phyloP scores from a whole-genome alignment of 2,888 invertebrate species.

The Aspidapion aeneum region DNA sequence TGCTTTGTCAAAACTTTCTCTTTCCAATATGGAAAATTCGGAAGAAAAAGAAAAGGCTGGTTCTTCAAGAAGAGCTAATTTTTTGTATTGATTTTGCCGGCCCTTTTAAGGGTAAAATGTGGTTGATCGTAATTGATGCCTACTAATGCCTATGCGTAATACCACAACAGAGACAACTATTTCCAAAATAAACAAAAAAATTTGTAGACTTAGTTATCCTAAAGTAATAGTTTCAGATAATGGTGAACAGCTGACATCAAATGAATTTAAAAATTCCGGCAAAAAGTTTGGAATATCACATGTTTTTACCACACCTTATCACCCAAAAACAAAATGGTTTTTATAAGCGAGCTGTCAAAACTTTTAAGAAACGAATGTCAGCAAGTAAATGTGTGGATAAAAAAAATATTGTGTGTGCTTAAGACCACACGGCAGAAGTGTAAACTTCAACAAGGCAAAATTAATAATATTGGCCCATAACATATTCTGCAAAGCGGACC shows the following conservation, averaged over 20 bases:
- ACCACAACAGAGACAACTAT: background rate
- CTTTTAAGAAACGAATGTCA: constrained; percentile 20
- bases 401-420: too few relatives aligned
- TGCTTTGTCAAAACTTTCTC: constrained; percentile 13
- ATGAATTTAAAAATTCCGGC: constrained; percentile 25
- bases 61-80: too few relatives aligned
- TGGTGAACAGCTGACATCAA: constrained; percentile 29
- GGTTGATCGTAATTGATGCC: constrained; percentile 21
- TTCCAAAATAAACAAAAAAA: constrained; percentile 11
- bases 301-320: constrained; percentile 18
- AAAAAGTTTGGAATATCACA: constrained; percentile 17
- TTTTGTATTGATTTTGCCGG: constrained; percentile 24
- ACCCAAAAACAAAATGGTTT: constrained; percentile 23
- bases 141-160: constrained; percentile 5
- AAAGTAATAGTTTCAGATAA: constrained; percentile 33
- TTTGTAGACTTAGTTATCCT: constrained; percentile 32
- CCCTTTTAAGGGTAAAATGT: constrained; percentile 32
- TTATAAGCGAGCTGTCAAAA: constrained; percentile 21
- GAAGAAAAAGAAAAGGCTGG: too few relatives aligned
- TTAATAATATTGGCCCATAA: too few relatives aligned
- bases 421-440: too few relatives aligned
- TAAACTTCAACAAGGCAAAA: too few relatives aligned
- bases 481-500: too few relatives aligned
- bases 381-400: background rate
- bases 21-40: too few relatives aligned